These are phyloP conservation scores for Polyodon spathula DNA, from an alignment of 2,113 vertebrate species.

Conservation along the genomic window DNA sequence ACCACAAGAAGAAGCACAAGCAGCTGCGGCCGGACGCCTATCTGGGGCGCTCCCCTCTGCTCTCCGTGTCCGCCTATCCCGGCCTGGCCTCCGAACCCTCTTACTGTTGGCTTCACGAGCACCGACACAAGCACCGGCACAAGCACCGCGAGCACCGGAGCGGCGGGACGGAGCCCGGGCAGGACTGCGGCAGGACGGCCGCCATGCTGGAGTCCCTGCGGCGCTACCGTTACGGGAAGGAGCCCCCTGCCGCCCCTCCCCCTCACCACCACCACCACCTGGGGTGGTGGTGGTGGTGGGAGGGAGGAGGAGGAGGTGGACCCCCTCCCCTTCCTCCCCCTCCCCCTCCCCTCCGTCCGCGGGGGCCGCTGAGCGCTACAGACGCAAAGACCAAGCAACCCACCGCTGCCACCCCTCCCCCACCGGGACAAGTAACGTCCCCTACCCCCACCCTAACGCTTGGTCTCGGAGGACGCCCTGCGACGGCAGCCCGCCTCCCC, in stretches of 20 bases:
- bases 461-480: too few species aligned
- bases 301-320: constrained; percentile 36
- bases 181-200: too few species aligned
- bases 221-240: constrained; percentile 65
- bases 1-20: constrained; percentile 87
- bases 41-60: constrained; percentile 64
- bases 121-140: constrained; percentile 69
- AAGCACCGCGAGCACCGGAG: constrained; percentile 41
- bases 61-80: constrained; percentile 71
- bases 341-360: too few species aligned
- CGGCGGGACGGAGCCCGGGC: too few species aligned
- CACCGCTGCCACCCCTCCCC: too few species aligned
- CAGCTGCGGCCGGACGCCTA: constrained; percentile 76
- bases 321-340: too few species aligned
- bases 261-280: constrained; percentile 47
- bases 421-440: too few species aligned
- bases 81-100: constrained; percentile 70
- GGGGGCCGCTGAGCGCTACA: too few species aligned
- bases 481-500: too few species aligned
- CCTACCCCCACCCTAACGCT: too few species aligned
- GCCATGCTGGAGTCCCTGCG: constrained; percentile 61
- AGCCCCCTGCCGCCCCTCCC: constrained; percentile 24
- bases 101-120: constrained; percentile 75
- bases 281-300: constrained; percentile 50
- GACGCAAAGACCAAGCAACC: too few species aligned